Evolutionary conservation across 2,797 vertebrate genomes (phyloP), one percentile per base, ranked within the genome.

Genomic region (Triplophysa yarkandensis): DNA sequence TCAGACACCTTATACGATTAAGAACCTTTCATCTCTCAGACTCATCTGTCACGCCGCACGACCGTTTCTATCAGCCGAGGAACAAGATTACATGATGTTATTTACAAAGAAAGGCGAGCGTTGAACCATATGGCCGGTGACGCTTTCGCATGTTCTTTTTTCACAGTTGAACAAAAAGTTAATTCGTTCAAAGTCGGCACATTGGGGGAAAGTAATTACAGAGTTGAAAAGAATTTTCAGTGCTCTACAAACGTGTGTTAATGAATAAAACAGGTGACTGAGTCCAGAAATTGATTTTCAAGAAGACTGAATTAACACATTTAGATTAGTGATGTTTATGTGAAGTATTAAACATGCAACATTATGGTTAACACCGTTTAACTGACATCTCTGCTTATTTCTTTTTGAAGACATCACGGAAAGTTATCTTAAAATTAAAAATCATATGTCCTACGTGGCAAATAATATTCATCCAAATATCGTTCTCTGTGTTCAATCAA

Each of bases 171-270:
- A 48, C 23, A 67, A 64, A 72, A 66, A 32, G 41, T 16, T 52
- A 60, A 74, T 77, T 76, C 17, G 68, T 16, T 60, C 79, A 48
- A 78, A 57, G 68, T 78, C 71, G 39, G 41, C 6, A 41, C 39
- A 50, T 68, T 16, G 43, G 62, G 27, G 60, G 48, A 81, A 77
- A 71, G 64, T 68, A 77, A 81, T 84, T 80, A 75, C 39, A 43
- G 69, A 65, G 61, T 41, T 36, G 36, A 71, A 30, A 17, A 74
- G 63, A 64, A 61, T 73, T 74, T 63, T 66, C 57, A 43, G 46
- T 68, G 66, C 63, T 50, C 34, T 65, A 21, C 68, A 68, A 21
- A 55, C 36, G 39, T 54, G 62, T 39, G 11, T 64, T 74, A 77
- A 79, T 70, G 65, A 71, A 72, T n/a, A 76, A 78, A 78, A 74